Base-by-base conservation (phyloP, 2,888 invertebrate genomes). In the Drosophila rubida region DNA sequence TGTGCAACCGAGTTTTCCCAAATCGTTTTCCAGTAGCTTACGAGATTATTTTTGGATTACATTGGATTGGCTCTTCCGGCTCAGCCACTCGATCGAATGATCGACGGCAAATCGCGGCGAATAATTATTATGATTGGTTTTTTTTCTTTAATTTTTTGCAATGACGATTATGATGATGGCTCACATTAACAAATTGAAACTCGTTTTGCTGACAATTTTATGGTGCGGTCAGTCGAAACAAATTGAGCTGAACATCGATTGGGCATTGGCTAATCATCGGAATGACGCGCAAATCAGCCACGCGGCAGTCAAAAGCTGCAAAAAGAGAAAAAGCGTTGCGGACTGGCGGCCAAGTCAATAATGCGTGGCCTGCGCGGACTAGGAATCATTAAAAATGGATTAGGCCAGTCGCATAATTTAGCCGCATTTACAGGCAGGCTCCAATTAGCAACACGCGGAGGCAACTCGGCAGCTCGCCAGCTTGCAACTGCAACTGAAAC, bases 351-450 rank as follows among this genome's bases (percentile, higher is more conserved):
- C 48, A 49, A 48, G 32, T 32, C 32, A 42, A 14, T 39, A 32
- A 16, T 14, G 39, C 53, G 13, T 61, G 32, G 62, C 4, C 30
- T 37, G 13, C 16, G 32, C 32, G 1, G 16, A 41, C 45, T 67
- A 23, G 63, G 73, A 66, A 86, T 80, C 88, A 88, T 89, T 89
- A 89, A 84, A 88, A 79, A 88, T 69, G 79, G 80, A 88, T 89
- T 88, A 88, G 77, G 75, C 80, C 73, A 73, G 59, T 61, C 69
- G 79, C 81, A 85, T 87, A 88, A 85, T 72, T 85, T 79, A 87
- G 45, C 42, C 58, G 65, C 81, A 68, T 61, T 49, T 51, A 32
- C 55, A 60, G 45, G 42, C 72, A 80, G 72, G 66, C 65, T 64
- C 66, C 76, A 74, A 79, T 80, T 79, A 79, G 80, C 80, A 58